These are phyloP conservation scores for Epizoanthus scotinus DNA, from an alignment of 92 coral and sea anemone genomes.

Conservation along the genomic window DNA sequence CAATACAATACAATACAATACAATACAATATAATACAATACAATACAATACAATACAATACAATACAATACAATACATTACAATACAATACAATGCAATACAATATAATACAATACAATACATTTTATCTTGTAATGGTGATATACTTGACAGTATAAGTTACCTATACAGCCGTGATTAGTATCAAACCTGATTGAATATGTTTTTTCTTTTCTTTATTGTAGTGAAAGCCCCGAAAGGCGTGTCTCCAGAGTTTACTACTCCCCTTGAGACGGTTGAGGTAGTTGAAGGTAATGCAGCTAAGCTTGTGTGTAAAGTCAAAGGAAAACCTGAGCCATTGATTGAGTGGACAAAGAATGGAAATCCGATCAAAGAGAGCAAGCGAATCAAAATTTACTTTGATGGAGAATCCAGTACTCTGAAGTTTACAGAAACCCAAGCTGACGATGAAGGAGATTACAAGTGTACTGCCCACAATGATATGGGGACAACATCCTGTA, in stretches of 20 bases:
- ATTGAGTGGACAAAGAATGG: slow-evolving; percentile 86
- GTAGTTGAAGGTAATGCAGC: slow-evolving; percentile 65
- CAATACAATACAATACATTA: no score
- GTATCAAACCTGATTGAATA: neutral
- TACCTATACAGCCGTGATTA: no score
- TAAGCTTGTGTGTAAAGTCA: slow-evolving; percentile 68
- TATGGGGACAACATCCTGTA: slow-evolving; percentile 67
- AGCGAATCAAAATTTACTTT: slow-evolving; percentile 58
- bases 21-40: no score
- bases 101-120: no score
- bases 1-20: no score
- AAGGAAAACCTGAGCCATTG: slow-evolving; percentile 76
- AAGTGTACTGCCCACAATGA: slow-evolving; percentile 80
- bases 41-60: no score
- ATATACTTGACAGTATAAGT: no score
- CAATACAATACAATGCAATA: no score
- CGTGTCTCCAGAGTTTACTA: slow-evolving; percentile 70
- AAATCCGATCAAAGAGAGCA: slow-evolving; percentile 61
- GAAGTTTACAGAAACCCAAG: slow-evolving; percentile 62
- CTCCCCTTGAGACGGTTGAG: slow-evolving; percentile 58
- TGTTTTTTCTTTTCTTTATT: slow-evolving; percentile 19
- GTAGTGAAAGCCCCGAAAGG: slow-evolving; percentile 79
- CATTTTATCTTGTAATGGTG: no score
- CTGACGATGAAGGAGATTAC: slow-evolving; percentile 86
- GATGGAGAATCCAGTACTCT: slow-evolving; percentile 61